Evolutionary conservation across 2,113 vertebrate genomes (phyloP), one percentile per base, ranked within the genome.

Genomic region (Columba livia): DNA sequence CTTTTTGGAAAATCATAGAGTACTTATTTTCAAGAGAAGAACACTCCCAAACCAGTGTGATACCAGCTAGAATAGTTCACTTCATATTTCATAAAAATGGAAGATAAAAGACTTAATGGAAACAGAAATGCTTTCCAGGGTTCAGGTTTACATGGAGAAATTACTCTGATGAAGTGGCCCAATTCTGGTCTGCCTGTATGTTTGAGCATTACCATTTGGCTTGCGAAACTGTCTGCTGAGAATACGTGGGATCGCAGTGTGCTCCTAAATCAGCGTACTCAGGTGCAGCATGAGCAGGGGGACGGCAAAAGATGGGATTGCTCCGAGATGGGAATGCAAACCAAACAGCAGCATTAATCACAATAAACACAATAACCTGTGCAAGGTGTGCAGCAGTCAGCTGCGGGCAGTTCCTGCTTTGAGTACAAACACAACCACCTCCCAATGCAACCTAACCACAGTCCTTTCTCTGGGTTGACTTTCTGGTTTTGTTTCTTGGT

Each of bases 21-120:
- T 82, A 88, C 72, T 85, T 94, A 89, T 93, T 96, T 97, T 94
- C 84, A 87, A 82, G 86, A 90, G 71, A 93, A 95, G 36, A 83
- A 85, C 58, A 69, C 85, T 96, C 66, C 60, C 13, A 2, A 92
- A 58, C n/a, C 65, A 40, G 28, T 86, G 71, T 92, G 69, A 47
- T 82, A 70, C n/a, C 51, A 95, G 29, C 64, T 93, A 84, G 62
- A 69, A 81, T 66, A 81, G 34, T 67, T 95, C 75, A 58, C 21
- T 91, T 94, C 51, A 15, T 71, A 54, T 74, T 91, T 93, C 66
- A 51, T 40, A 51, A 54, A 85, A 93, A 88, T 48, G 28, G 50
- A 90, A 92, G 64, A 34, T 18, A 67, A 47, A 90, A 82, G 69
- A 93, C 88, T 89, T 91, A 78, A 51, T 5, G 23, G 64, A 90